These are phyloP conservation scores for Fopius arisanus DNA, from an alignment of 1,140 invertebrate species.

Conservation along the genomic window DNA sequence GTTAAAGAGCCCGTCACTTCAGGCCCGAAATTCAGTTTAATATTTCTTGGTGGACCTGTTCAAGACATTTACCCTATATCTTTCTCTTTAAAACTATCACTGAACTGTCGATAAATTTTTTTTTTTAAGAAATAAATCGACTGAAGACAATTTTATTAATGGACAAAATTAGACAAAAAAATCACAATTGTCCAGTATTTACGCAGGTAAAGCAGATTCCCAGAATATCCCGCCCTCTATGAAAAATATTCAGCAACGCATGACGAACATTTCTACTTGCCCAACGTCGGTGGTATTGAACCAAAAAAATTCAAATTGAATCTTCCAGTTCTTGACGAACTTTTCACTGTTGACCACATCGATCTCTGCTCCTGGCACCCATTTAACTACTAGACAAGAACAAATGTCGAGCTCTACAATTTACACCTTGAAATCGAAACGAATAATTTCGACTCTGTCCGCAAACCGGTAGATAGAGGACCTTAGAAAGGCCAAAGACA, in stretches of 20 bases:
- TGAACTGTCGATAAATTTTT: too few relatives aligned
- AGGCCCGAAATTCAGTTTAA: too few relatives aligned
- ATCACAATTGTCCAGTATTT: neutral
- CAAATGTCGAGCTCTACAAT: neutral
- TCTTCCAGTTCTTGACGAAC: neutral
- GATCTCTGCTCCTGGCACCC: neutral
- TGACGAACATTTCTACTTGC: neutral
- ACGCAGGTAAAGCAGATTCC: slow-evolving; percentile 41
- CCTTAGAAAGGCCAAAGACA: neutral
- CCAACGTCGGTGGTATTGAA: neutral
- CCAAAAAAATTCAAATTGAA: neutral
- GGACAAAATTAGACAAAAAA: too few relatives aligned
- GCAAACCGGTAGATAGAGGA: neutral
- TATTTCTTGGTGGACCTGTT: too few relatives aligned
- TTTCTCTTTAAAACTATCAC: too few relatives aligned
- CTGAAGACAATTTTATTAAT: too few relatives aligned
- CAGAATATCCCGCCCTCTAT: slow-evolving; percentile 41
- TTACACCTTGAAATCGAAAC: neutral
- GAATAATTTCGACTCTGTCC: neutral
- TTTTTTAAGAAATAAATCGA: too few relatives aligned
- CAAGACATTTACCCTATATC: too few relatives aligned
- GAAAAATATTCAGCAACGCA: slow-evolving; percentile 9
- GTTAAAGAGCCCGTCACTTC: too few relatives aligned
- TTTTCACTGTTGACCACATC: neutral
- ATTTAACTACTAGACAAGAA: neutral